These are phyloP conservation scores for Phoebastria nigripes DNA, from an alignment of 2,797 vertebrate species.

Conservation along the genomic window DNA sequence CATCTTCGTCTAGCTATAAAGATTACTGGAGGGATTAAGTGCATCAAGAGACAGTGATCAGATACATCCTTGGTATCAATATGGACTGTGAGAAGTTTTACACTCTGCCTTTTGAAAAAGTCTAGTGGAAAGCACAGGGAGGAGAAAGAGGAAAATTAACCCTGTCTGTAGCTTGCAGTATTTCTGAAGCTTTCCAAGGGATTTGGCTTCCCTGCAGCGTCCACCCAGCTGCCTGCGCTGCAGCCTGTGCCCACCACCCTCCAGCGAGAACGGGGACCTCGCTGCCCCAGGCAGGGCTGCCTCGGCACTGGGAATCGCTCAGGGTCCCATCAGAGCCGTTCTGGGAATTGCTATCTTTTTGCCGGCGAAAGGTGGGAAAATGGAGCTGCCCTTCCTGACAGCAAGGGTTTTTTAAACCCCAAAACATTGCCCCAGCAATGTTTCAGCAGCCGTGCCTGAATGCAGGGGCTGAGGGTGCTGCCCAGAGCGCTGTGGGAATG, in stretches of 20 bases:
- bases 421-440: neutral
- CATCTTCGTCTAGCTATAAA: neutral
- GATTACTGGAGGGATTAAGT: neutral
- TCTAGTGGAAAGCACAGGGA: neutral
- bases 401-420: neutral
- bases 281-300: neutral
- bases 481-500: too few relatives aligned
- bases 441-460: neutral
- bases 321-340: accelerated
- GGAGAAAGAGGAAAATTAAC: neutral
- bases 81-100: neutral
- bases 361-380: neutral
- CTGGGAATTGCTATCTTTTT: neutral
- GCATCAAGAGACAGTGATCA: neutral
- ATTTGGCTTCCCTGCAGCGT: neutral
- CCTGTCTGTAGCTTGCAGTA: neutral
- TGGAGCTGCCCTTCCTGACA: neutral
- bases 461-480: neutral
- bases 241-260: neutral
- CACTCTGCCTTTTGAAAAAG: neutral
- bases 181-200: neutral
- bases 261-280: neutral
- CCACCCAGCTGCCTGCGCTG: neutral
- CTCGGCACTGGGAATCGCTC: neutral
- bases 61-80: neutral